Conservation (phyloP, 2,113 vertebrate species). For the Pachypanchax playfairii region DNA sequence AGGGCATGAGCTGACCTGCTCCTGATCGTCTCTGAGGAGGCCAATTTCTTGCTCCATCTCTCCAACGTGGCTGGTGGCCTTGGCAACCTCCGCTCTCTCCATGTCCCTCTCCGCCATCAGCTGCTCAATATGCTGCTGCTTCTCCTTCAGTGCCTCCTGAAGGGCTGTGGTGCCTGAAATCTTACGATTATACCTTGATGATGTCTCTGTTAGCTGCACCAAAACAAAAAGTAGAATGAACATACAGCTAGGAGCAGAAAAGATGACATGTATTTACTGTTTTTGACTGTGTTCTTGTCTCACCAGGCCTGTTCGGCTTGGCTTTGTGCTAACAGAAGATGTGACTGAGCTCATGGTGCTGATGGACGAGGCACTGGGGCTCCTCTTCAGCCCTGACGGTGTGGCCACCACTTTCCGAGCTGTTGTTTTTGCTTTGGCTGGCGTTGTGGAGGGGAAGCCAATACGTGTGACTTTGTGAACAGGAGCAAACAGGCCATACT, state of each 20-base stretch:
- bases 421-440: constrained; percentile 91
- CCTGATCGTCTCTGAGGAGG: constrained; percentile 90
- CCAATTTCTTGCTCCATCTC: constrained; percentile 92
- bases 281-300: constrained; percentile 31
- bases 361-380: constrained; percentile 94
- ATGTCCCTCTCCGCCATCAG: constrained; percentile 95
- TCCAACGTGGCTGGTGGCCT: constrained; percentile 93
- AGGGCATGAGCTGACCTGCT: constrained; percentile 84
- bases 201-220: constrained; percentile 94
- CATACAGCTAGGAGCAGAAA: background rate
- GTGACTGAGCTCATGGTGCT: constrained; percentile 96
- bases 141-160: constrained; percentile 98
- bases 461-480: constrained; percentile 98
- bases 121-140: constrained; percentile 98
- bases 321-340: constrained; percentile 95
- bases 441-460: constrained; percentile 95
- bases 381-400: constrained; percentile 87
- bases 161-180: constrained; percentile 97
- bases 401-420: constrained; percentile 85
- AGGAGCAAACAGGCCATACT: constrained; percentile 96
- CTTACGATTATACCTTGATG: constrained; percentile 93
- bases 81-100: constrained; percentile 95
- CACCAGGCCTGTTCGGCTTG: constrained; percentile 96
- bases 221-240: accelerated
- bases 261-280: background rate